Percentiles rank a stretch among this genome's conserved stretches.
phyloP scores from a whole-genome alignment of 2,888 invertebrate genomes.

The Dromius quadrimaculatus region DNA sequence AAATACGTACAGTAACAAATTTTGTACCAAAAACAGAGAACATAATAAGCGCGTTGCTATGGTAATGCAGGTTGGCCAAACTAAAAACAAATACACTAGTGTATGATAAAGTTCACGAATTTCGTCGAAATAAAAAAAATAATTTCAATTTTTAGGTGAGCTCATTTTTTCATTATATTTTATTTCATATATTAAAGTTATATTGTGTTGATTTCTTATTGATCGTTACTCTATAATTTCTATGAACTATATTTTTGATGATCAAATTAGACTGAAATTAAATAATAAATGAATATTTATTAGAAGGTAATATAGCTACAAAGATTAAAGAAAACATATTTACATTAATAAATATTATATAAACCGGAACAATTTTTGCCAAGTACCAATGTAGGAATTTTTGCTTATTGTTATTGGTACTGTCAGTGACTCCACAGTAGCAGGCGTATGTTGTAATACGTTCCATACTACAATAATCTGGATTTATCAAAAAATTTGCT shows the following conservation, averaged over 20 bases:
- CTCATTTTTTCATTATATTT: too few relatives aligned
- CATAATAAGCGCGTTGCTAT: conserved; percentile 3
- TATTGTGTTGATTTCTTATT: too few relatives aligned
- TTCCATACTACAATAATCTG: conserved; percentile 25
- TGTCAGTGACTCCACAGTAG: conserved; percentile 16
- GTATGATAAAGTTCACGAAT: neutral
- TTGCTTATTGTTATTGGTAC: conserved; percentile 34
- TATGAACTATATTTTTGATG: too few relatives aligned
- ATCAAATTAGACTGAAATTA: too few relatives aligned
- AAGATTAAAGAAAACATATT: neutral
- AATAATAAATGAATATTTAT: too few relatives aligned
- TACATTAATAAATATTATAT: neutral
- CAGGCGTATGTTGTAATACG: conserved; percentile 31
- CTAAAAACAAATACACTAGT: neutral
- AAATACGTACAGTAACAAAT: too few relatives aligned
- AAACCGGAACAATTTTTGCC: neutral
- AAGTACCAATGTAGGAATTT: conserved; percentile 28
- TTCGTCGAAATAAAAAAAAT: neutral
- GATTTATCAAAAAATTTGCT: conserved; percentile 3
- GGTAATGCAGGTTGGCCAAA: conserved; percentile 9
- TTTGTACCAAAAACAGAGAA: neutral
- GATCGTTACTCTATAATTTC: too few relatives aligned
- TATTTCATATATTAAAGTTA: too few relatives aligned
- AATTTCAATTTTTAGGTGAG: too few relatives aligned
- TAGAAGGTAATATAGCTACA: too few relatives aligned